These are phyloP conservation scores for Mellivora capensis DNA, from an alignment of 2,113 vertebrate species.

Conservation along the genomic window DNA sequence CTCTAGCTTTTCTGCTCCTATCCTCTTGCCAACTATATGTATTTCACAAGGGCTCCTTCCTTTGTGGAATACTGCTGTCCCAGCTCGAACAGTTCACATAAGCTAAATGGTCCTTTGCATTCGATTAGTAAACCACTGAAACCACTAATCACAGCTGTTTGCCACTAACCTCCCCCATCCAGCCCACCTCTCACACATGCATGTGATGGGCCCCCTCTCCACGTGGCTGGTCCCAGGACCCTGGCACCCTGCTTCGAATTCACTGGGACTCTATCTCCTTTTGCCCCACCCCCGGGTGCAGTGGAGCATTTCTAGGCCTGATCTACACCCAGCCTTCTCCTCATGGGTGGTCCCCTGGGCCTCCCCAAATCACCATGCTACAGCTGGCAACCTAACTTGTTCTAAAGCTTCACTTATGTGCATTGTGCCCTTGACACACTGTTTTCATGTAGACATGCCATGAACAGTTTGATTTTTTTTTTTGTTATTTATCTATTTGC, in stretches of 20 bases:
- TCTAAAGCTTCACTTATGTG: neutral
- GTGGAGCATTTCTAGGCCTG: neutral
- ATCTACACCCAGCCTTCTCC: constrained; percentile 38
- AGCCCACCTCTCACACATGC: neutral
- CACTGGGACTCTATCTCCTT: neutral
- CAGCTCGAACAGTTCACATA: neutral
- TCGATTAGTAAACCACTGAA: neutral
- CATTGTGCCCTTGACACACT: neutral
- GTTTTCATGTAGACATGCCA: neutral
- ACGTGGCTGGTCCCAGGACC: neutral
- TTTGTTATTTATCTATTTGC: constrained; percentile 38
- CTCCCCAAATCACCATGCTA: constrained; percentile 23
- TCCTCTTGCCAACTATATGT: neutral
- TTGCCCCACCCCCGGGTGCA: neutral
- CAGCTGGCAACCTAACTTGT: constrained; percentile 52
- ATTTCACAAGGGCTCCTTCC: neutral
- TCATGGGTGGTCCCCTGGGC: neutral
- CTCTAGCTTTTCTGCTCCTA: rapidly evolving
- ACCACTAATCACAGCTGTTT: neutral
- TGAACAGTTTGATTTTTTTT: constrained; percentile 19
- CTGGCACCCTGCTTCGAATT: neutral
- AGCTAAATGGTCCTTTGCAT: neutral
- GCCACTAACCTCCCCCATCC: too few species aligned
- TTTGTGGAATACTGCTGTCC: neutral
- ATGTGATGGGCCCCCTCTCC: neutral